phyloP scores from a whole-genome alignment of 1,140 invertebrate genomes.

The silkworm (Bombyx mori) region ASM3026992v2 NC_085123.1:14212001-14212500 shows the following conservation, averaged over 20 bases:
- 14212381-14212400: not conserved
- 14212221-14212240: constrained; percentile 18
- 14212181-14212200: constrained; percentile 31
- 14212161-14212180: constrained; percentile 24
- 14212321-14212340: constrained; percentile 36
- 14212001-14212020: too few species aligned
- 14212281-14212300: constrained; percentile 23
- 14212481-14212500: too few species aligned
- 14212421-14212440: too few species aligned
- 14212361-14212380: not conserved
- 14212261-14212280: constrained; percentile 50
- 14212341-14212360: constrained; percentile 29
- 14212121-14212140: too few species aligned
- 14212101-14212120: too few species aligned
- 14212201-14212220: constrained; percentile 41
- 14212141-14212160: too few species aligned
- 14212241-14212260: constrained; percentile 20
- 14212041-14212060: too few species aligned
- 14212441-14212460: too few species aligned
- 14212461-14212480: too few species aligned
- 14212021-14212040: too few species aligned
- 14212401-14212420: not conserved
- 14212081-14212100: too few species aligned
- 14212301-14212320: constrained; percentile 42
- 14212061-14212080: too few species aligned